Base-by-base conservation (phyloP, 2,888 invertebrate species). In the Oegoconia quadripuncta region DNA sequence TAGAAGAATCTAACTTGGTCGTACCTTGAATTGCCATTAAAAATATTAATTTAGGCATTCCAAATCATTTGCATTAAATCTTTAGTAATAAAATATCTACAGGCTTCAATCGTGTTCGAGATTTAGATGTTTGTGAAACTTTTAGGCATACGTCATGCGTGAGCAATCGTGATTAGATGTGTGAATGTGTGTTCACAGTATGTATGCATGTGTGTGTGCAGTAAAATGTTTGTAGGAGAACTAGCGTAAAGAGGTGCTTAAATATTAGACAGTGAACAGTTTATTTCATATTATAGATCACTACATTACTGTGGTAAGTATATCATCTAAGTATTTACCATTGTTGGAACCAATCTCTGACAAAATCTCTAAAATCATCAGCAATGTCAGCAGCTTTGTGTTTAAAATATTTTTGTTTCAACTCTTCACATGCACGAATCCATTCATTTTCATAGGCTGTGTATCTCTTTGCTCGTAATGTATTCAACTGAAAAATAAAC, bases 271-370 rank as follows among this genome's bases (percentile, higher is more conserved):
- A 46, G 18, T 15, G 12, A 11, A 15, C 8, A 16, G n/a, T 29
- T 15, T 16, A 14, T 8, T 11, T 11, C 8, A n/a, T n/a, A 26
- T 26, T 28, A 3, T 38, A 27, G n/a, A 25, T 30, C 28, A 1
- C 18, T 4, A 22, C 14, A 13, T 13, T 22, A 9, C n/a, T 22
- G 2, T 11, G 9, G 7, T n/a, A 23, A 27, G 6, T 20, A 20
- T 18, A 15, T 3, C 22, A 15, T 13, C 15, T 18, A 16, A 28
- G 23, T 16, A 9, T 32, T 23, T 64, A 81, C 82, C 82, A 82
- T 52, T 61, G 59, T n/a, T 50, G 42, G 52, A 81, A 77, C 82
- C 83, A 83, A 29, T 59, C 50, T 41, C 78, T 65, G 3, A 77
- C 59, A 30, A 63, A 50, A 34, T 74, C 76, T 43, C 74, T 54